phyloP scores from a whole-genome alignment of 2,797 vertebrate species.

The Lacerta agilis region DNA sequence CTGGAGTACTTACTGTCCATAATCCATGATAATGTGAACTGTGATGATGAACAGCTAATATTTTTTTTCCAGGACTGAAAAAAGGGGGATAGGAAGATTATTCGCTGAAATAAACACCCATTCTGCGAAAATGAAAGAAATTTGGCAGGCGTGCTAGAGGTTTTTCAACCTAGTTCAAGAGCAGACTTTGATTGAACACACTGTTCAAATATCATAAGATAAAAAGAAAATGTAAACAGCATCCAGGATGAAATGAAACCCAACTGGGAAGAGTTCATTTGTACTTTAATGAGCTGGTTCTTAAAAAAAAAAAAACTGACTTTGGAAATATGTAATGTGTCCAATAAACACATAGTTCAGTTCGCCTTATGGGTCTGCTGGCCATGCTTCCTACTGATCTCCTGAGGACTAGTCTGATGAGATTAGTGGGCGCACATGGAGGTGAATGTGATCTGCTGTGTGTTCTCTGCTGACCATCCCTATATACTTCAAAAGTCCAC shows the following conservation, averaged over 20 bases:
- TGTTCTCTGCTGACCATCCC: neutral
- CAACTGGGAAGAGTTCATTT: neutral
- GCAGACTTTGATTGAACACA: conserved; percentile 33
- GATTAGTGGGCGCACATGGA: neutral
- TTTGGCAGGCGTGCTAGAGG: conserved; percentile 22
- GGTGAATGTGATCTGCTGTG: neutral
- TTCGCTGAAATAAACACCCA: conserved; percentile 37
- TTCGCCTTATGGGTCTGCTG: neutral
- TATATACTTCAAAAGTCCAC: conserved; percentile 9
- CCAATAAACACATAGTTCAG: conserved; percentile 17
- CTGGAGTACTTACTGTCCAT: conserved; percentile 37
- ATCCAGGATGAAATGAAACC: conserved; percentile 48
- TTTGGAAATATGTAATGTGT: conserved; percentile 22
- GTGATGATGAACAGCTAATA: conserved; percentile 25
- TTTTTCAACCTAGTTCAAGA: conserved; percentile 47
- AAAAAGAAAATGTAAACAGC: conserved; percentile 34
- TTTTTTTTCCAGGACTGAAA: neutral
- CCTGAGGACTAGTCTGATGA: conserved; percentile 8
- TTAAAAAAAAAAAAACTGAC: neutral
- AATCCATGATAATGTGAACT: conserved; percentile 13
- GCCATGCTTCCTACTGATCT: conserved; percentile 1
- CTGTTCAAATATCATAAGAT: conserved; percentile 31
- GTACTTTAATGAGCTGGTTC: conserved; percentile 51
- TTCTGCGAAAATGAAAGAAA: conserved; percentile 39
- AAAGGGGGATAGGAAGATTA: conserved; percentile 15